Evolutionary conservation across 2,888 invertebrate species (phyloP), one percentile per base, ranked within the genome.

Genomic region (Crossocerus cetratus): DNA sequence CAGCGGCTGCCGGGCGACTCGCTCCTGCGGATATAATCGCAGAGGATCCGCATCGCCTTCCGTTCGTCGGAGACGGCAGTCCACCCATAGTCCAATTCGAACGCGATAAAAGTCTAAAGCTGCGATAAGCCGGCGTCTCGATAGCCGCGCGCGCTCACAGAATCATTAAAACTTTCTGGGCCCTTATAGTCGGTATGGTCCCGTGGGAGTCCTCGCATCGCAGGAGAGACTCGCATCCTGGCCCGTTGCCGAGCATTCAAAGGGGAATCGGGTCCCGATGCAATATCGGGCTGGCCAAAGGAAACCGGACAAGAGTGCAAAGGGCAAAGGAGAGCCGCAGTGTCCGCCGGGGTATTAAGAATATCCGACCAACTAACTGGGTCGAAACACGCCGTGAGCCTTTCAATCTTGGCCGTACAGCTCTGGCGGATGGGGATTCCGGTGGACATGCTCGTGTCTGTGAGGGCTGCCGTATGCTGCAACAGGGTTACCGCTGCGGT

Each of bases 401-500:
- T 78, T 80, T 80, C 78, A 74, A 80, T 80, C 80, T 80, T 78
- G 69, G 60, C 21, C 69, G 69, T 2, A 8, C 32, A 8, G 5
- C 32, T 32, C 11, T 32, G 32, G n/a, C 54, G 71, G 73, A 78
- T 69, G 61, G 80, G 72, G 76, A 80, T 81, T 80, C 76, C 70
- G 76, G 66, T 72, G 65, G 79, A 60, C 64, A n/a, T n/a, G 70
- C 42, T 57, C 61, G 66, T 65, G 76, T 76, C 71, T 73, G 76
- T 60, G 62, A 16, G 49, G 13, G 49, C 14, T 32, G 32, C 62
- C 49, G 62, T 70, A 70, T 65, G 77, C 77, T 75, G 79, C 79
- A 80, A 80, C 79, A 80, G 79, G 79, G 80, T 80, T 80, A 75
- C 75, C 62, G 69, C 74, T 49, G 49, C n/a, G n/a, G 16, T 49